These are phyloP conservation scores for Neuroterus valhalla DNA, from an alignment of 1,140 invertebrate genomes.

Conservation along the genomic window DNA sequence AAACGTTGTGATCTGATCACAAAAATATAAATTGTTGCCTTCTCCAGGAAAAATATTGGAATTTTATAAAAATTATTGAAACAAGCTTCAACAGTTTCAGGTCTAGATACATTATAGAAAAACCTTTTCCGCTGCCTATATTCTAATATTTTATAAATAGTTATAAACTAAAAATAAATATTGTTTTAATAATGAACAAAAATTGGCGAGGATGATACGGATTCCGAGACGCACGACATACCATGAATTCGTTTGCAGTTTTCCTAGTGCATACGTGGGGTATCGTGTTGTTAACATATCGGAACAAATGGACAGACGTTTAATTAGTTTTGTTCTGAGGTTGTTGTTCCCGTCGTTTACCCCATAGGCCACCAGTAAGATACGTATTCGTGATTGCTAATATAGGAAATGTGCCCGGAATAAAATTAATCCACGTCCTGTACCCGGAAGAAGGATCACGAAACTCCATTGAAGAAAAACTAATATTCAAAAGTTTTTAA, in stretches of 20 bases:
- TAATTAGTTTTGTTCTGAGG: conserved; percentile 68
- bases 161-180: too few species aligned
- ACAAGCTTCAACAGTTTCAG: too few species aligned
- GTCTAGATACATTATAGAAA: too few species aligned
- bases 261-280: conserved; percentile 49
- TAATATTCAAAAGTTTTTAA: too few species aligned
- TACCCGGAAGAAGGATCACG: conserved; percentile 51
- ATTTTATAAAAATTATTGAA: too few species aligned
- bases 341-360: conserved; percentile 46
- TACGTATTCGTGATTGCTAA: conserved; percentile 63
- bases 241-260: conserved; percentile 66
- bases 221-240: conserved; percentile 55
- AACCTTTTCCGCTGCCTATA: too few species aligned
- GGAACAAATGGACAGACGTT: conserved; percentile 69
- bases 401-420: conserved; percentile 53
- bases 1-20: too few species aligned
- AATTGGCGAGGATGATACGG: neutral
- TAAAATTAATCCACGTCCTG: conserved; percentile 52
- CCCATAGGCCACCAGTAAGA: conserved; percentile 21
- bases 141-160: too few species aligned
- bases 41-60: too few species aligned
- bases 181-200: too few species aligned
- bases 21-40: too few species aligned
- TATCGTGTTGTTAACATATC: conserved; percentile 58
- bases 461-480: conserved; percentile 10